Evolutionary conservation across 2,888 invertebrate genomes (phyloP).

Genomic region (Dione vanillae): DNA sequence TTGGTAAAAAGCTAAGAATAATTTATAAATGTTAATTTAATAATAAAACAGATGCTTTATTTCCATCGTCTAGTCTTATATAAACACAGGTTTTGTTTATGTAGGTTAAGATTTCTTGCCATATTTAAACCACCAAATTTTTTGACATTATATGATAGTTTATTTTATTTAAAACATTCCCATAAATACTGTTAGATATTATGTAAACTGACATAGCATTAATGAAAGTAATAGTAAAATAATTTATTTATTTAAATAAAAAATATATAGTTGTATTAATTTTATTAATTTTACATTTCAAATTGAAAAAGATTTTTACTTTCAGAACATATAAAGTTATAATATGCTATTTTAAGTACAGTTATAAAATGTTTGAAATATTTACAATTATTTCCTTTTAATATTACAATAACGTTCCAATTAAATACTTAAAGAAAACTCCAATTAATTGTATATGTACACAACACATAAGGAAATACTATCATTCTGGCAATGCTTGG

Average conservation of each 20-base stretch:
- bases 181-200: too few species aligned
- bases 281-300: not conserved
- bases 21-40: not conserved
- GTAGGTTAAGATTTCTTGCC: not conserved
- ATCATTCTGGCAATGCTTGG: not conserved
- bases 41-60: not conserved
- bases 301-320: not conserved
- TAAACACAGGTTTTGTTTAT: slow-evolving; percentile 3
- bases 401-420: not conserved
- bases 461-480: not conserved
- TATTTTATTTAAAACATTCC: too few species aligned
- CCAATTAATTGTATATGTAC: too few species aligned
- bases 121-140: not conserved
- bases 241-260: not conserved
- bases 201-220: too few species aligned
- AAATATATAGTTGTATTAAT: not conserved
- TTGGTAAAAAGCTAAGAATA: not conserved
- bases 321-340: not conserved
- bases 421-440: too few species aligned
- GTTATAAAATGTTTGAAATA: not conserved
- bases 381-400: not conserved
- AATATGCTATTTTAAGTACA: too few species aligned
- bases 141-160: not conserved
- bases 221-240: too few species aligned
- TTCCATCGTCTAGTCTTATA: not conserved